Evolutionary conservation across 2,888 invertebrate species (phyloP).

Genomic region (Meghimatium bilineatum): DNA sequence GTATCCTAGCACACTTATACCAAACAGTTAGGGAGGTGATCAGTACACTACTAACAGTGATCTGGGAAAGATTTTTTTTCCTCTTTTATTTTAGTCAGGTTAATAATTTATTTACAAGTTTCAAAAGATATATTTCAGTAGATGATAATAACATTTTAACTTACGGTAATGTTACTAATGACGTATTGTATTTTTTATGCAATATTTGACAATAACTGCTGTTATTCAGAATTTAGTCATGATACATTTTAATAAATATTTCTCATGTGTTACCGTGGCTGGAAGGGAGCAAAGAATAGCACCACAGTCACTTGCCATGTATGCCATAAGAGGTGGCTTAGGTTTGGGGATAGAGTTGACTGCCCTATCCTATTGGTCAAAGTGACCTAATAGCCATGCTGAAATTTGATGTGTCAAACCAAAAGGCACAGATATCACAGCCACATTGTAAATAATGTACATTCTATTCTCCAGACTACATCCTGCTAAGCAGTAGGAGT

Average conservation of each 20-base stretch:
- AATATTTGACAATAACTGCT: not conserved
- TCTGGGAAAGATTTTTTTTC: not conserved
- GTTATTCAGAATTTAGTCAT: no score
- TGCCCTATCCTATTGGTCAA: no score
- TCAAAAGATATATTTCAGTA: not conserved
- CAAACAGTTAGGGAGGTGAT: conserved; percentile 25
- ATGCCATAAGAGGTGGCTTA: not conserved
- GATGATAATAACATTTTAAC: not conserved
- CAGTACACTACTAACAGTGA: conserved; percentile 1
- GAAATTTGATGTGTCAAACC: no score
- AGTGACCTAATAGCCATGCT: no score
- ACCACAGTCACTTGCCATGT: not conserved
- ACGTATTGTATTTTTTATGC: not conserved
- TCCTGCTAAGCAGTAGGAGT: no score
- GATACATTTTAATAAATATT: no score
- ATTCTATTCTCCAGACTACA: no score
- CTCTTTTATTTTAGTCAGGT: not conserved
- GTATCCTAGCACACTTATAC: conserved; percentile 44
- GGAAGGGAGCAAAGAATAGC: not conserved
- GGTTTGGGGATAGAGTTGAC: not conserved
- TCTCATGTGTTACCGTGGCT: not conserved
- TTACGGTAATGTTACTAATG: no score
- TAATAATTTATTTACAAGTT: not conserved
- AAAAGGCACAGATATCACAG: no score
- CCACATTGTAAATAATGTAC: no score